Evolutionary conservation across 2,113 vertebrate genomes (phyloP), one percentile per base, ranked within the genome.

Genomic region (Cromileptes altivelis): DNA sequence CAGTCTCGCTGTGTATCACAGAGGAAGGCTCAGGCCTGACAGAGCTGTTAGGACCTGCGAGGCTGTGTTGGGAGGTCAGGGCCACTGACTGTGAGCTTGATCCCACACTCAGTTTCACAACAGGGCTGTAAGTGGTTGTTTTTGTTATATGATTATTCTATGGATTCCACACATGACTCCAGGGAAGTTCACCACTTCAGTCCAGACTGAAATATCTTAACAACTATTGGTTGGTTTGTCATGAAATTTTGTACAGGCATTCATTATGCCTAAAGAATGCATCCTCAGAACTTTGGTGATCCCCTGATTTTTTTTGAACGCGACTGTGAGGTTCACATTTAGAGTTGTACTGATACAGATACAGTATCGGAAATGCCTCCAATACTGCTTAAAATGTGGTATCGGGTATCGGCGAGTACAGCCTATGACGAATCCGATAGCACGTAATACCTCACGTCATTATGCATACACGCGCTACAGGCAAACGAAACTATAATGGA

Each of bases 1-100:
- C 63, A 27, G 13, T 40, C 37, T 77, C 47, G 19, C 3, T 74
- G 42, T 69, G 76, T 42, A 19, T 63, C 53, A 45, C 30, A 70
- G 63, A 82, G 11, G 45, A 53, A n/a, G 4, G 23, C 10, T 53
- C 70, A 50, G 15, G 67, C 47, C 68, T 58, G 49, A 63, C 50
- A n/a, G 57, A 76, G 62, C 62, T 58, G 42, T 53, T 37, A 8
- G n/a, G 21, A 42, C 50, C 27, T 30, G n/a, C 50, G 1, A 62
- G 47, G 30, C 80, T 57, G 5, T 10, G 42, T 62, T 11, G 0
- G 18, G 1, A 56, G 37, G 42, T 83, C 60, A 71, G 12, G n/a
- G 15, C 50, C 49, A 40, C 13, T 1, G 12, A 18, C 42, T 42
- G 9, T 40, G 10, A 52, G 57, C 42, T 56, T 30, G 60, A 71